Evolutionary conservation across 2,888 invertebrate species (phyloP).

Genomic region (Frankliniella intonsa): DNA sequence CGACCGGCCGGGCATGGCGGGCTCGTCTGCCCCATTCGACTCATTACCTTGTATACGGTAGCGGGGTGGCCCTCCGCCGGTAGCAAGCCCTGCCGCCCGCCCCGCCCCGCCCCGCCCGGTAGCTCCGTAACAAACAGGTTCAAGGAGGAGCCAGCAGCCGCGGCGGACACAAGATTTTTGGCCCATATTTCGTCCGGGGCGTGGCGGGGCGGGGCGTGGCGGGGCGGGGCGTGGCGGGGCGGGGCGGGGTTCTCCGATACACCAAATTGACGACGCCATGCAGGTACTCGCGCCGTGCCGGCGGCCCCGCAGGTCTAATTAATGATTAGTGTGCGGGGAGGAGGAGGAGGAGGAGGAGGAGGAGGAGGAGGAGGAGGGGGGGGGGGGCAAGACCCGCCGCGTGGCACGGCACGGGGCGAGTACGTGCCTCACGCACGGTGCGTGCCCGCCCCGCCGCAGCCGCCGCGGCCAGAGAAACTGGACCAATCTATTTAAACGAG

Average conservation of each 20-base stretch:
- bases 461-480: too few relatives aligned
- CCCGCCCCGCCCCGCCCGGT: background rate
- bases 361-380: too few relatives aligned
- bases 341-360: too few relatives aligned
- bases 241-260: background rate
- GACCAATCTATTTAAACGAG: too few relatives aligned
- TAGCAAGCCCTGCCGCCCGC: background rate
- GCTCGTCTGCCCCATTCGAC: background rate
- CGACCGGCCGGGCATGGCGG: background rate
- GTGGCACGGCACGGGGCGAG: background rate
- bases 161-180: background rate
- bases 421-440: background rate
- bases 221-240: too few relatives aligned
- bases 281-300: background rate
- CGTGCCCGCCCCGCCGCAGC: too few relatives aligned
- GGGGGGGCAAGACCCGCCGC: background rate
- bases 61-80: background rate
- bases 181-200: background rate
- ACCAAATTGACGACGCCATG: background rate
- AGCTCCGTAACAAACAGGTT: slow-evolving; percentile 17
- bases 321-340: background rate
- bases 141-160: background rate
- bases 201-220: too few relatives aligned
- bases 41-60: slow-evolving; percentile 26
- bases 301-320: background rate